phyloP scores from a whole-genome alignment of 2,888 invertebrate species.

The Gastrophysa polygoni region DNA sequence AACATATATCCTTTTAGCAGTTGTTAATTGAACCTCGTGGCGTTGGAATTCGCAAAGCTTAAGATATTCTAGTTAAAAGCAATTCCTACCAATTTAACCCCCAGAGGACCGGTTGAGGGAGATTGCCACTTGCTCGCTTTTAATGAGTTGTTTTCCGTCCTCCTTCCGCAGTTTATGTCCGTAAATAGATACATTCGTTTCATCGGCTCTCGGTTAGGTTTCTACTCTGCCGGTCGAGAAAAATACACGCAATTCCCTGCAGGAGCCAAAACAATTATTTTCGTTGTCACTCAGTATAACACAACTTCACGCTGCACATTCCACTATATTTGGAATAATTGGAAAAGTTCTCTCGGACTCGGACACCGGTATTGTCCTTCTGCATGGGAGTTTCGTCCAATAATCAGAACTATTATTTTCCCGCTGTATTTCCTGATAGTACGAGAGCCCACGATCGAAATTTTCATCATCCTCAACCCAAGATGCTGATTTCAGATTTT shows the following conservation, averaged over 20 bases:
- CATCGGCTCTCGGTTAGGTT: conserved; percentile 31
- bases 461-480: too few relatives aligned
- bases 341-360: conserved; percentile 28
- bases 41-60: conserved; percentile 37
- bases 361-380: not conserved
- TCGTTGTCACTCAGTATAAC: conserved; percentile 29
- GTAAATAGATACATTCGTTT: conserved; percentile 38
- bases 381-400: not conserved
- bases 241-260: conserved; percentile 24
- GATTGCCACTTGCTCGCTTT: conserved; percentile 48
- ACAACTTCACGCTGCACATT: conserved; percentile 23
- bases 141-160: conserved; percentile 48
- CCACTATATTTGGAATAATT: conserved; percentile 26
- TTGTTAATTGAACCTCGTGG: conserved; percentile 41
- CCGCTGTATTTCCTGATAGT: too few relatives aligned
- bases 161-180: conserved; percentile 37
- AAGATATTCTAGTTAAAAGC: conserved; percentile 44
- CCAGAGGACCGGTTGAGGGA: conserved; percentile 42
- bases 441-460: too few relatives aligned
- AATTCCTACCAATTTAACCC: conserved; percentile 45
- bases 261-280: conserved; percentile 29
- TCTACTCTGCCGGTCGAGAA: conserved; percentile 23
- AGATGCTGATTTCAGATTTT: too few relatives aligned
- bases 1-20: conserved; percentile 36
- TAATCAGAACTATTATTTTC: not conserved